These are phyloP conservation scores for Heliconius melpomene DNA, from an alignment of 1,140 invertebrate genomes.

Conservation along the genomic window DNA sequence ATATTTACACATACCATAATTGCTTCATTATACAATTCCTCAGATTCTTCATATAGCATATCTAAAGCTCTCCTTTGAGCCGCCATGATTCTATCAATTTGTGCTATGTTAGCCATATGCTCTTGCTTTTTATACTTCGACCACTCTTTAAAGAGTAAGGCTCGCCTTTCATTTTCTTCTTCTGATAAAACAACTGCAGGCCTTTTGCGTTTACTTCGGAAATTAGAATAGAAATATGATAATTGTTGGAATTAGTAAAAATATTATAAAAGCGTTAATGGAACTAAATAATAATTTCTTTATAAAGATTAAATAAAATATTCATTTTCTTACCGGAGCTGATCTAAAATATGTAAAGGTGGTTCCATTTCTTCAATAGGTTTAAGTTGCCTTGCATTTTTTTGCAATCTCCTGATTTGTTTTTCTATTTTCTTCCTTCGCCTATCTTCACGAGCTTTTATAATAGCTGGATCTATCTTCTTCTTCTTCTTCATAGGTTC, in stretches of 20 bases:
- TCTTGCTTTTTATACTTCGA: conserved; percentile 84
- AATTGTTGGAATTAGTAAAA: no score
- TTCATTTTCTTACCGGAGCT: conserved; percentile 82
- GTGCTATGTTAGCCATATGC: conserved; percentile 83
- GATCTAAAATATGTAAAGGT: conserved; percentile 84
- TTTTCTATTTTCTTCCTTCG: conserved; percentile 91
- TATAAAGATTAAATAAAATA: not conserved
- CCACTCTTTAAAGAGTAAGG: conserved; percentile 87
- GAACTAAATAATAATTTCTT: not conserved
- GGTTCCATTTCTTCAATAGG: conserved; percentile 91
- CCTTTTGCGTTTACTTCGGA: conserved; percentile 64
- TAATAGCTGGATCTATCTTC: conserved; percentile 89
- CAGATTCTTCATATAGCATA: conserved; percentile 88
- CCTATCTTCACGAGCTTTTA: conserved; percentile 90
- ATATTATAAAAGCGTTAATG: not conserved
- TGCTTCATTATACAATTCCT: conserved; percentile 91
- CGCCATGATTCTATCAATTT: conserved; percentile 84
- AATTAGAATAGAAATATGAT: conserved; percentile 18
- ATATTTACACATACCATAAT: conserved; percentile 83
- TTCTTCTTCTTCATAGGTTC: conserved; percentile 95
- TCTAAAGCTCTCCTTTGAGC: conserved; percentile 90
- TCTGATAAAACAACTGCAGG: conserved; percentile 47
- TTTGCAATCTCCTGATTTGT: conserved; percentile 89
- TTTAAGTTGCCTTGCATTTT: conserved; percentile 88
- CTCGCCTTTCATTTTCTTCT: conserved; percentile 58